Base-by-base conservation (phyloP, 1,140 invertebrate species). In the Solenopsis fugax region DNA sequence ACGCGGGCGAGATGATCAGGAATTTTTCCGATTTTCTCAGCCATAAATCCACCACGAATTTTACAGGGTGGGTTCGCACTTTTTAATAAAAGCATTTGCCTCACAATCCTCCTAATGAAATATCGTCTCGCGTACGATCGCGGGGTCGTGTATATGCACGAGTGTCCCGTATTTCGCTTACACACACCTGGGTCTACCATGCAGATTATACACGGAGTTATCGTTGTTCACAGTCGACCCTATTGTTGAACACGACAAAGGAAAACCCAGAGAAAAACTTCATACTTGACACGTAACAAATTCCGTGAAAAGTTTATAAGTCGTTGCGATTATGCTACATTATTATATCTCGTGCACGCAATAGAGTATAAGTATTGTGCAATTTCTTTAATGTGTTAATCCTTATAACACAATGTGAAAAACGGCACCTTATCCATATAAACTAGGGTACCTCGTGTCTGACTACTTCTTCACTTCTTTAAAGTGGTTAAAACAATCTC, bases 1-100 rank as follows among this genome's bases (percentile, higher is more conserved):
- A 82, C 34, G 62, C 77, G 45, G 24, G 52, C 34, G 7, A 21
- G 13, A 6, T 37, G 37, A 81, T 81, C 62, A 81, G 62, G 52
- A 80, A 67, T 81, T 86, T 86, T 67, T 52, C 50, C 60, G 60
- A 78, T 92, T 92, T 91, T 88, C 88, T 86, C 86, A 82, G 65
- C 85, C 88, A 91, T 93, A 92, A 93, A 92, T 93, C 87, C 85
- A 65, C 21, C 13, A 50, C 41, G 62, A 58, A 69, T 86, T 86
- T 69, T 81, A 81, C 76, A 58, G 29, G 21, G 9, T 81, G 24
- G 41, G 37, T 88, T 89, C 58, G 67, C 54, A 84, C 86, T 92
- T 92, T 92, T 89, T 90, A 92, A 92, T 92, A 90, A 92, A 92
- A 92, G 89, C 92, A 88, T 90, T 91, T 85, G 76, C 88, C 85